These are phyloP conservation scores for Chondrilla cf. caribensis DNA, from an alignment of 37 sponge, comb jelly and placozoan genomes.

Conservation along the genomic window DNA sequence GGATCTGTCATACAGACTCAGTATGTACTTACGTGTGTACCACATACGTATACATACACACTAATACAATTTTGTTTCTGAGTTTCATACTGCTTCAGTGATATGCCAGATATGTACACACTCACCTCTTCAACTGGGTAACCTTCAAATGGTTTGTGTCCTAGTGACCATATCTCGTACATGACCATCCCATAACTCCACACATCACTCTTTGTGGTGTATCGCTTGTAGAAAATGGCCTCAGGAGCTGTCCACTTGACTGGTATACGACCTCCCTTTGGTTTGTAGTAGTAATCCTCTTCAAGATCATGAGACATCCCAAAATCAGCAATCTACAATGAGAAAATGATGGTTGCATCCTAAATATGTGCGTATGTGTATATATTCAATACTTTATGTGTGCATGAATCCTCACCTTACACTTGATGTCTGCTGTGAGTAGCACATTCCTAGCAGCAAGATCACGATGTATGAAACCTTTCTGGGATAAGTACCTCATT, in stretches of 20 bases:
- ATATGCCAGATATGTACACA: background rate
- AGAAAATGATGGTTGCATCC: no score
- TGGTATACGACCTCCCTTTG: constrained; percentile 29
- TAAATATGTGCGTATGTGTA: no score
- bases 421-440: no score
- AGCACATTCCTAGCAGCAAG: no score
- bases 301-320: constrained; percentile 28
- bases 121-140: background rate
- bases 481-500: no score
- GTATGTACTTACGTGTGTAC: no score
- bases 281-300: constrained; percentile 20
- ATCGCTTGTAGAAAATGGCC: constrained; percentile 7
- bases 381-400: no score
- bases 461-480: no score
- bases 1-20: background rate
- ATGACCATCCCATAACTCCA: constrained; percentile 21
- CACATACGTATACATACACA: background rate
- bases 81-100: background rate
- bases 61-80: background rate
- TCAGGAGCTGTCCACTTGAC: constrained; percentile 39
- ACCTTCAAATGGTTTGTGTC: constrained; percentile 12
- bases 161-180: constrained; percentile 24
- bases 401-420: no score
- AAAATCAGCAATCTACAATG: constrained; percentile 31
- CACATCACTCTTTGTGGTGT: constrained; percentile 25